Evolutionary conservation across 2,888 invertebrate genomes (phyloP).

Genomic region (Chrysina gloriosa): DNA sequence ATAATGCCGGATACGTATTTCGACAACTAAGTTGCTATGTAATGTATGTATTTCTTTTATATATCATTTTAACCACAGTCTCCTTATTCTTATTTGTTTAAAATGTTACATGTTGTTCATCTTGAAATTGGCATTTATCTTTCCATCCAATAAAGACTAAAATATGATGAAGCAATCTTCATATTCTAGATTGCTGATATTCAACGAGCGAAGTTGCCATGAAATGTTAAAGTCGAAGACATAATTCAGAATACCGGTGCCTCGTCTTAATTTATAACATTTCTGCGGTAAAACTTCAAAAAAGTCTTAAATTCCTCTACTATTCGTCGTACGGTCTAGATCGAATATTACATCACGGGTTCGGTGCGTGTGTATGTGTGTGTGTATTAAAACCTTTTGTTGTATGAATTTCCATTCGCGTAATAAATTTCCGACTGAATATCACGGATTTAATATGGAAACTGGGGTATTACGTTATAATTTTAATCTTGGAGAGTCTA

Average conservation of each 20-base stretch:
- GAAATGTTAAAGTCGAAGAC: background rate
- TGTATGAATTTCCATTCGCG: background rate
- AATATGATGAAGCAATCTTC: no score
- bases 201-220: no score
- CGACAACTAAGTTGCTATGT: no score
- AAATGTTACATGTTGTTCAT: no score
- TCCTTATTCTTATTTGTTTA: no score
- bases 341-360: background rate
- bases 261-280: background rate
- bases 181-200: no score
- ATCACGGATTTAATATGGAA: slow-evolving; percentile 3
- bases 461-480: background rate
- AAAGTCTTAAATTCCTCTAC: background rate
- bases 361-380: no score
- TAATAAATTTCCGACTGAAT: slow-evolving; percentile 5
- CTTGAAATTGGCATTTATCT: no score
- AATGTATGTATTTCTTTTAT: no score
- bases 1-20: no score
- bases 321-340: background rate
- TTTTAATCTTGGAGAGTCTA: slow-evolving; percentile 14
- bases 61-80: no score
- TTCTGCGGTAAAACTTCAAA: background rate
- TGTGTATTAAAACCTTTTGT: slow-evolving; percentile 13
- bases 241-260: background rate
- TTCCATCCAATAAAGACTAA: no score